A percentile compares a stretch with the other conserved stretches of the same genome.
phyloP scores from a whole-genome alignment of 2,113 vertebrate species.

The Mesocricetus auratus region DNA sequence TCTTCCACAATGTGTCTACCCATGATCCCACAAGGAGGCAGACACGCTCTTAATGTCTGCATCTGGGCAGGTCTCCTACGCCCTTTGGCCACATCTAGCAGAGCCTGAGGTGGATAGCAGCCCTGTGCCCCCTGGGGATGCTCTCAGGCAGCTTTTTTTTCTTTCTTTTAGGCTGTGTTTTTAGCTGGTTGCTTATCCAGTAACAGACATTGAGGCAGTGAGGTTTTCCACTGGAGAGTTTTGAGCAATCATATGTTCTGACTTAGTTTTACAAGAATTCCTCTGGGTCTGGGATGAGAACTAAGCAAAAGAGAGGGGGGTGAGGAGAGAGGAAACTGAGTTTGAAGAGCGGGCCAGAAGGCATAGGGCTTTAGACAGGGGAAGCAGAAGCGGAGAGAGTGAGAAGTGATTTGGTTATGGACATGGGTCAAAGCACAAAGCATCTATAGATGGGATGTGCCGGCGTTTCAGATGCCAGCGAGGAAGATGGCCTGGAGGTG shows the following conservation, averaged over 20 bases:
- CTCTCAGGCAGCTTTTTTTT: no score
- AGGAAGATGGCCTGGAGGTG: neutral
- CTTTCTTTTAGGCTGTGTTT: neutral
- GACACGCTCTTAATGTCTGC: neutral
- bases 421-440: neutral
- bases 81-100: no score
- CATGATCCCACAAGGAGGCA: neutral
- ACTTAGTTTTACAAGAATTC: constrained; percentile 44
- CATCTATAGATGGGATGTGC: neutral
- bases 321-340: neutral
- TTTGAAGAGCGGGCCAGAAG: neutral
- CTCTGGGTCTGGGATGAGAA: neutral
- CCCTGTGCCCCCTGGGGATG: neutral
- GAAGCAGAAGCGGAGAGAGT: neutral
- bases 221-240: neutral
- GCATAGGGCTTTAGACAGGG: neutral
- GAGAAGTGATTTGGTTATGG: neutral
- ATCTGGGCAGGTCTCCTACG: neutral
- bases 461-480: neutral
- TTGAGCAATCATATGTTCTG: constrained; percentile 38
- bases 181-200: neutral
- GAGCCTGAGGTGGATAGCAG: no score
- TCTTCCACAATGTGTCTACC: neutral
- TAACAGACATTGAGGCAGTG: neutral
- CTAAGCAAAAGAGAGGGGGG: neutral